Conservation (phyloP, 30 jellyfish, hydroid and myxozoan genomes). For the Clytia hemisphaerica region DNA sequence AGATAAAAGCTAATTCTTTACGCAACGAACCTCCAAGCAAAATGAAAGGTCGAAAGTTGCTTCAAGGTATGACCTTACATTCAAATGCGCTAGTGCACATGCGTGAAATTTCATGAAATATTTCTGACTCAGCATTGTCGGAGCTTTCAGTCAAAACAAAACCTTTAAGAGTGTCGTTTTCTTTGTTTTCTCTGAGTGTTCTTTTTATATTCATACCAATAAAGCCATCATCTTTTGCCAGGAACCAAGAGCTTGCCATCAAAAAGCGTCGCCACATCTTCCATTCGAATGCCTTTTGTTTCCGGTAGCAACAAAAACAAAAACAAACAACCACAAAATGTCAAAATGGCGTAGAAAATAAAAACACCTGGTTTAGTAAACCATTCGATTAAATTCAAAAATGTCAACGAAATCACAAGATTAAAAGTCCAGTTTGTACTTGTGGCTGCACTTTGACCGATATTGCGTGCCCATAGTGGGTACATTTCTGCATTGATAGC, state of each 20-base stretch:
- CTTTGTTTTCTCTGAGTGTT: too few species aligned
- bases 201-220: too few species aligned
- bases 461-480: conserved; percentile 94
- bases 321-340: conserved; percentile 58
- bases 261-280: conserved; percentile 66
- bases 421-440: conserved; percentile 72
- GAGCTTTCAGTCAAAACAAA: too few species aligned
- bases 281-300: conserved; percentile 65
- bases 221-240: conserved; percentile 3
- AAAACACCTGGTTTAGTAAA: conserved; percentile 75
- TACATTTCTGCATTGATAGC: conserved; percentile 86
- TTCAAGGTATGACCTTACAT: too few species aligned
- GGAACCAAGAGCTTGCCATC: conserved; percentile 44
- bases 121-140: too few species aligned
- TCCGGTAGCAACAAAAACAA: conserved; percentile 62
- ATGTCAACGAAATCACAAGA: conserved; percentile 59
- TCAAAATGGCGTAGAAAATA: conserved; percentile 46
- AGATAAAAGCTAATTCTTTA: too few species aligned
- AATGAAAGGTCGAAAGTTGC: too few species aligned
- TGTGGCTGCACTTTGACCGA: conserved; percentile 59
- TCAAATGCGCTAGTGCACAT: too few species aligned
- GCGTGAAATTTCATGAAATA: too few species aligned
- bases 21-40: too few species aligned
- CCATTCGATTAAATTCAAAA: conserved; percentile 43
- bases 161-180: too few species aligned